A percentile compares a stretch with the other conserved stretches of the same genome.
Conservation (phyloP, 1,140 invertebrate species). For the Campoletis sonorensis region DNA sequence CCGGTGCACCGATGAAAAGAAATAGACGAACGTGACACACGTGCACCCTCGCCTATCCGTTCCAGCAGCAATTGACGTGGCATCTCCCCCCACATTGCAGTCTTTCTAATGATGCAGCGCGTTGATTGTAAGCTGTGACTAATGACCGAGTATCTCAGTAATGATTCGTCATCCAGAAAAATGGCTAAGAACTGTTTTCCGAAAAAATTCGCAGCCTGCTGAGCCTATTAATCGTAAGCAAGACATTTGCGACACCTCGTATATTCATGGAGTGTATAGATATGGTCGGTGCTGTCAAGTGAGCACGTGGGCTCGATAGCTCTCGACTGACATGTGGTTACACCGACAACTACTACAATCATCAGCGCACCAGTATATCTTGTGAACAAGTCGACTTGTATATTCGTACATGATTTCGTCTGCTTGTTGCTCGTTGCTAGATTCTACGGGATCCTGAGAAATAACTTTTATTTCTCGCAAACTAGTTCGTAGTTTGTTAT, state of each 20-base stretch:
- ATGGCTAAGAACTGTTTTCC: background rate
- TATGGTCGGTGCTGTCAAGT: slow-evolving; percentile 51
- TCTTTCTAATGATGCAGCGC: too few relatives aligned
- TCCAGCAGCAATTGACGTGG: too few relatives aligned
- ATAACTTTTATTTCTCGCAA: slow-evolving; percentile 16
- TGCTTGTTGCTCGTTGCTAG: slow-evolving; percentile 12
- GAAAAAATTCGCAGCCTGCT: too few relatives aligned
- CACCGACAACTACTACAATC: slow-evolving; percentile 16
- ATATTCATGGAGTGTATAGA: background rate
- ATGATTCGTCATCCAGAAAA: too few relatives aligned
- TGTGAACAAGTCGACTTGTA: slow-evolving; percentile 5
- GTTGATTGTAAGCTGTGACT: too few relatives aligned
- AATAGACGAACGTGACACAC: too few relatives aligned
- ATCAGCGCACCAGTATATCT: slow-evolving; percentile 26
- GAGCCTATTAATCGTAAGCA: too few relatives aligned
- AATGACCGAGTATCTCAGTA: too few relatives aligned
- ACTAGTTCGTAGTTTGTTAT: slow-evolving; percentile 8
- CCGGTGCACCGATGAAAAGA: background rate
- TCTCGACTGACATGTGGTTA: slow-evolving; percentile 47
- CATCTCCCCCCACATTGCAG: too few relatives aligned
- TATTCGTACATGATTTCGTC: slow-evolving; percentile 8
- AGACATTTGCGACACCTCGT: too few relatives aligned
- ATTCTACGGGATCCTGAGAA: background rate
- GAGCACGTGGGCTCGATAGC: slow-evolving; percentile 57
- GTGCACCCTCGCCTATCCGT: too few relatives aligned